A percentile compares a stretch with the other conserved stretches of the same genome.
Evolutionary conservation across 2,888 invertebrate species (phyloP).

Genomic region (Tipula helvola): DNA sequence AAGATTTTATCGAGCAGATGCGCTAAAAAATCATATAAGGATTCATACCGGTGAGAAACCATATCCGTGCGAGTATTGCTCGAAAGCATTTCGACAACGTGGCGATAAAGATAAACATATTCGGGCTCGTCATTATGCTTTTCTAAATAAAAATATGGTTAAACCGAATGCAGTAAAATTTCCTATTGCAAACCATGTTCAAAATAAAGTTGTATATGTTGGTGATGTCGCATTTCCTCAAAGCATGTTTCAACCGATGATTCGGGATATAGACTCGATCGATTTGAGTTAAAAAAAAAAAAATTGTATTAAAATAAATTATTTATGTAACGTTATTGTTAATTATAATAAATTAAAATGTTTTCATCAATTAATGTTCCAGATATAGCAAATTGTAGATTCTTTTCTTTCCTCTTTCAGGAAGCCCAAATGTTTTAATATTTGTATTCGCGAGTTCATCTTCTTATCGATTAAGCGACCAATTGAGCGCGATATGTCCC

Average conservation of each 20-base stretch:
- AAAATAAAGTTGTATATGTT: constrained; percentile 21
- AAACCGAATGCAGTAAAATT: constrained; percentile 10
- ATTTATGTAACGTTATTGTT: background rate
- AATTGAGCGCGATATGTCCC: constrained; percentile 23
- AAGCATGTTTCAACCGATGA: constrained; percentile 24
- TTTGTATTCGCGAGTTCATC: constrained; percentile 22
- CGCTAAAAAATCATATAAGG: constrained; percentile 47
- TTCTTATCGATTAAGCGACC: constrained; percentile 26
- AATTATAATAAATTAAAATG: background rate
- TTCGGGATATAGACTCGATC: constrained; percentile 21
- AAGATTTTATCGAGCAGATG: constrained; percentile 50
- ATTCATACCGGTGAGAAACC: constrained; percentile 49
- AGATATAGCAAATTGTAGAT: constrained; percentile 24
- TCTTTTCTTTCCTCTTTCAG: constrained; percentile 23
- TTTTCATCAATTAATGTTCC: constrained; percentile 18
- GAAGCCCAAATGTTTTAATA: constrained; percentile 24
- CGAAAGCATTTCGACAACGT: constrained; percentile 41
- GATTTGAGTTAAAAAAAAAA: background rate
- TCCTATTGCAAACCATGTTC: background rate
- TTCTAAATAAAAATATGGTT: background rate
- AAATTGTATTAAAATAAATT: no score
- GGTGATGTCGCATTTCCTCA: constrained; percentile 25
- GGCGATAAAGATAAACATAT: constrained; percentile 46
- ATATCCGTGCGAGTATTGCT: constrained; percentile 41
- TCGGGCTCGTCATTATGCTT: constrained; percentile 38